A percentile compares a stretch with the other conserved stretches of the same genome.
phyloP scores from a whole-genome alignment of 2,888 invertebrate genomes.

The Dascillus cervinus region DNA sequence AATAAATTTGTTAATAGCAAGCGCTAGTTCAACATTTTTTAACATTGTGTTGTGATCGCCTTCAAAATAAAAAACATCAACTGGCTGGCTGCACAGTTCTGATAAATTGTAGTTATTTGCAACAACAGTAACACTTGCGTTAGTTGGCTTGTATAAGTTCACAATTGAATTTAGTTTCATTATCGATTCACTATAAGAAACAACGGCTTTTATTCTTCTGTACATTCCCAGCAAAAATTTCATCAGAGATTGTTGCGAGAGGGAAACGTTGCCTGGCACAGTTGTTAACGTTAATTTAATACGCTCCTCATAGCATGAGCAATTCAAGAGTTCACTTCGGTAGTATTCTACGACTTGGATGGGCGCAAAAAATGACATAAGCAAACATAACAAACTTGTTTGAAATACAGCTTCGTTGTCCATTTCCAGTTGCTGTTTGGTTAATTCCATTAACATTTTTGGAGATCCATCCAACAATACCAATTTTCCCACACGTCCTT shows the following conservation, averaged over 20 bases:
- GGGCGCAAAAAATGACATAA: slow-evolving; percentile 37
- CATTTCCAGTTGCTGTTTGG: slow-evolving; percentile 37
- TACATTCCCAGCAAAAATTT: too few species aligned
- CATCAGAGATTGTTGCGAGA: too few species aligned
- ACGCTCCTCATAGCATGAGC: too few species aligned
- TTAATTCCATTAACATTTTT: slow-evolving; percentile 50
- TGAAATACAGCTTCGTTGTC: slow-evolving; percentile 45
- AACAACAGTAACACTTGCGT: slow-evolving; percentile 44
- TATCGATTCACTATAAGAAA: slow-evolving; percentile 42
- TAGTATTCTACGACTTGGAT: slow-evolving; percentile 6
- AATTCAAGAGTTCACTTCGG: too few species aligned
- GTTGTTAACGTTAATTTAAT: too few species aligned
- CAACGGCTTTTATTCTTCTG: slow-evolving; percentile 48
- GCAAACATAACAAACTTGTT: slow-evolving; percentile 46
- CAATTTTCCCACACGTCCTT: slow-evolving; percentile 55
- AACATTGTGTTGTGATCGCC: too few species aligned
- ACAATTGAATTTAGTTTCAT: slow-evolving; percentile 47
- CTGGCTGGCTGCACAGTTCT: slow-evolving; percentile 49
- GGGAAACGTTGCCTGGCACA: too few species aligned
- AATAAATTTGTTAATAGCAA: too few species aligned
- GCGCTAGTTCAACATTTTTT: too few species aligned
- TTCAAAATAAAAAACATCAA: too few species aligned
- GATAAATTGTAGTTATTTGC: slow-evolving; percentile 61
- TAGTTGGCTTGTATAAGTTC: slow-evolving; percentile 55
- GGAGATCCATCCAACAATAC: slow-evolving; percentile 73